phyloP scores from a whole-genome alignment of 1,140 invertebrate genomes.

The Yoshiicerus persimilis region DNA sequence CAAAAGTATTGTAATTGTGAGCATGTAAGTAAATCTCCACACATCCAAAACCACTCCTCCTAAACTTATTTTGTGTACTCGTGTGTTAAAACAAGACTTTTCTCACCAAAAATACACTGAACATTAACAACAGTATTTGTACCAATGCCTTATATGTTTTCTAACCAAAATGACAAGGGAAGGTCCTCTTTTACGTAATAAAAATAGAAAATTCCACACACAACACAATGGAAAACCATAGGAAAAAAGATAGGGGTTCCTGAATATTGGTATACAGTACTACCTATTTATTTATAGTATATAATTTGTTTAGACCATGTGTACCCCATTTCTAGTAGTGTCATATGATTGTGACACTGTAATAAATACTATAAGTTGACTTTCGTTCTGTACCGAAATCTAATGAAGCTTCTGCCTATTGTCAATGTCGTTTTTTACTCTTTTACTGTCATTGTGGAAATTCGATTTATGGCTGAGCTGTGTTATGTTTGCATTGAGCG shows the following conservation, averaged over 20 bases:
- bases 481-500: neutral
- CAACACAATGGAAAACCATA: neutral
- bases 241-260: neutral
- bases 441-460: neutral
- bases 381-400: neutral
- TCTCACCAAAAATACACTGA: neutral
- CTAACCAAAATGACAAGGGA: neutral
- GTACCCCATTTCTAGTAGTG: neutral
- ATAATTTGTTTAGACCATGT: neutral
- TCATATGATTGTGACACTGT: neutral
- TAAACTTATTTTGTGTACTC: neutral
- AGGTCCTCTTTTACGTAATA: neutral
- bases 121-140: neutral
- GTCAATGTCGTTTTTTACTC: conserved; percentile 3
- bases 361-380: conserved; percentile 7
- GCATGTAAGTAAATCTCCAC: neutral
- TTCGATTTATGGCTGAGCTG: neutral
- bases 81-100: neutral
- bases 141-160: neutral
- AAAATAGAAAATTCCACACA: conserved; percentile 4
- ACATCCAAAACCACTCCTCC: neutral
- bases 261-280: neutral
- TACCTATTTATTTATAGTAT: neutral
- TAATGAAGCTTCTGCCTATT: conserved; percentile 19
- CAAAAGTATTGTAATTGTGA: neutral